phyloP scores from a whole-genome alignment of 2,113 vertebrate species.

The Columba livia region DNA sequence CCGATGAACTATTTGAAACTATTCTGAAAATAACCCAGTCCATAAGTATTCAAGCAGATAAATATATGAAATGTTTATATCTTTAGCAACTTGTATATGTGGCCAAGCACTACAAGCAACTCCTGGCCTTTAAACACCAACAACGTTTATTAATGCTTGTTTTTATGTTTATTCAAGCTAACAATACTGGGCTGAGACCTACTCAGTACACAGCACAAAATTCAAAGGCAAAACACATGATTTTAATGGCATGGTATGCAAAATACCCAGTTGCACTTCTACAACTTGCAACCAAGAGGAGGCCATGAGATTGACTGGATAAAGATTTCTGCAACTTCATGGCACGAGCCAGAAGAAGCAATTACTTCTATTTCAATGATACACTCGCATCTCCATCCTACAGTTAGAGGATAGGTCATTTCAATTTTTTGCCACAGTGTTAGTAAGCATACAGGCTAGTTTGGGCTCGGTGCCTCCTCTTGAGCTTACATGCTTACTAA shows the following conservation, averaged over 20 bases:
- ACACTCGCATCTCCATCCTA: background rate
- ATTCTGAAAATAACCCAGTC: background rate
- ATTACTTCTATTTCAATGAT: conserved; percentile 10
- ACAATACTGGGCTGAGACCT: background rate
- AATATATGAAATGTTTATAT: background rate
- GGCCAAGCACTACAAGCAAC: background rate
- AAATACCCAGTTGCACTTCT: background rate
- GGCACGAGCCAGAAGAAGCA: background rate
- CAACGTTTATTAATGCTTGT: background rate
- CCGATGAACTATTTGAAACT: background rate
- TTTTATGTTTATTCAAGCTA: background rate
- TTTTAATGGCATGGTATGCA: background rate
- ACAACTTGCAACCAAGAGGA: background rate
- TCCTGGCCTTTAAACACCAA: background rate
- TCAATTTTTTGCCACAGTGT: background rate
- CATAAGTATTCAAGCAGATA: background rate
- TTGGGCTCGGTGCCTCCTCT: background rate
- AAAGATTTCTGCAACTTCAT: background rate
- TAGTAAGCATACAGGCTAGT: background rate
- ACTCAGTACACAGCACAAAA: background rate
- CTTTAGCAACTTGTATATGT: background rate
- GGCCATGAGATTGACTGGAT: background rate
- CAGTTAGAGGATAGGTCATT: background rate
- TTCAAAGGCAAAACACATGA: background rate
- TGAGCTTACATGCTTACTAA: background rate